Conservation (phyloP, 1,140 invertebrate genomes). For the Drosophila gunungcola region DNA sequence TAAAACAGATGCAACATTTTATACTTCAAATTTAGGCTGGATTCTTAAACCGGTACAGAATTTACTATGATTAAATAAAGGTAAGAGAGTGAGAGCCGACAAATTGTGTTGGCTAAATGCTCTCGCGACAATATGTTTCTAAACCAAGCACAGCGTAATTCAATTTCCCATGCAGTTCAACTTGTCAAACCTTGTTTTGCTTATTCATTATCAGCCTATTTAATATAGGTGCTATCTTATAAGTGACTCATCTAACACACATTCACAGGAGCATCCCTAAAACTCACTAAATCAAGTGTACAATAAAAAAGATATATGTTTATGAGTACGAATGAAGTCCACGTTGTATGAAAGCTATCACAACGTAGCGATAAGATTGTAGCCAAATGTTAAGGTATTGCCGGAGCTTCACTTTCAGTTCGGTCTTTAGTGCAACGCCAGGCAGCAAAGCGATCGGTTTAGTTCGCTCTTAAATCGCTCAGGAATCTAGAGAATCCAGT, state of each 20-base stretch:
- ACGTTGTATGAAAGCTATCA: slow-evolving; percentile 4
- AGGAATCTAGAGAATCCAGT: not conserved
- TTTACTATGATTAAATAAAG: slow-evolving; percentile 5
- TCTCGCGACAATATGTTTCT: not conserved
- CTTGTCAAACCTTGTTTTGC: not conserved
- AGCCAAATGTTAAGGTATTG: slow-evolving; percentile 9
- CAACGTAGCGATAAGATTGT: slow-evolving; percentile 39
- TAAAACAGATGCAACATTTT: not conserved
- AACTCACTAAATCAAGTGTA: slow-evolving; percentile 36
- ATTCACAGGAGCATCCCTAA: slow-evolving; percentile 5
- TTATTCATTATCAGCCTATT: slow-evolving; percentile 18
- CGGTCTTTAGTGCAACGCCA: slow-evolving; percentile 42
- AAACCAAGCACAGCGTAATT: slow-evolving; percentile 8
- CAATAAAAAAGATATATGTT: slow-evolving; percentile 35
- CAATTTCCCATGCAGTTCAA: slow-evolving; percentile 5
- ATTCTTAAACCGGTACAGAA: not conserved
- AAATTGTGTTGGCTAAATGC: not conserved
- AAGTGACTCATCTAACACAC: slow-evolving; percentile 27
- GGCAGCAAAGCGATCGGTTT: slow-evolving; percentile 35
- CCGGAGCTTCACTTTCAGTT: not conserved
- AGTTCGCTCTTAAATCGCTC: not conserved
- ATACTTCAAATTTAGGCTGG: slow-evolving; percentile 6
- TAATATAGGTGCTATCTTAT: not conserved
- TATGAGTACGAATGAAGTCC: slow-evolving; percentile 19
- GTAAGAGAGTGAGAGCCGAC: slow-evolving; percentile 4